A percentile compares a stretch with the other conserved stretches of the same genome.
Conservation (phyloP, 2,113 vertebrate genomes). For the Theristicus caerulescens region DNA sequence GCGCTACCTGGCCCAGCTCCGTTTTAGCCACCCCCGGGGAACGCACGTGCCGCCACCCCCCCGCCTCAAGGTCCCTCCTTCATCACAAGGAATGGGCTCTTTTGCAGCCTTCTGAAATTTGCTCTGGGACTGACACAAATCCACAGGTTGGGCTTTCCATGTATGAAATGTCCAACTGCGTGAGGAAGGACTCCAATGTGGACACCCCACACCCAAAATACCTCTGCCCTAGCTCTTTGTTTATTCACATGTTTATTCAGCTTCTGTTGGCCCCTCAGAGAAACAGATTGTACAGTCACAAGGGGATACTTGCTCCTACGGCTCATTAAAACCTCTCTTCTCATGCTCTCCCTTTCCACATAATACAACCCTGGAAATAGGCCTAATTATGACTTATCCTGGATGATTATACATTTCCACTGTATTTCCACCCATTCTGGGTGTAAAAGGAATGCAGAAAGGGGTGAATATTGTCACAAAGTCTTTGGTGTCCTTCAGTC, state of each 20-base stretch:
- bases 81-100: neutral
- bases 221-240: neutral
- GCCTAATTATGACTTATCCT: neutral
- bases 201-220: neutral
- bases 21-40: neutral
- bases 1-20: neutral
- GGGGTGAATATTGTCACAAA: neutral
- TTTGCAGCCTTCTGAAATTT: neutral
- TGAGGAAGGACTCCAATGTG: neutral
- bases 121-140: neutral
- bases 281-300: neutral
- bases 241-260: neutral
- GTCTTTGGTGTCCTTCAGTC: neutral
- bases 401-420: neutral
- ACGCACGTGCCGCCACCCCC: accelerated
- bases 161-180: neutral
- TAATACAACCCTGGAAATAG: neutral
- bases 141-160: neutral
- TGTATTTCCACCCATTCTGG: neutral
- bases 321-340: neutral
- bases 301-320: neutral
- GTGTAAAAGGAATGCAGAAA: neutral
- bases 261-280: neutral
- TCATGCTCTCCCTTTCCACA: neutral
- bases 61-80: neutral